These are phyloP conservation scores for Aporophyla lueneburgensis DNA, from an alignment of 2,888 invertebrate genomes.

Conservation along the genomic window DNA sequence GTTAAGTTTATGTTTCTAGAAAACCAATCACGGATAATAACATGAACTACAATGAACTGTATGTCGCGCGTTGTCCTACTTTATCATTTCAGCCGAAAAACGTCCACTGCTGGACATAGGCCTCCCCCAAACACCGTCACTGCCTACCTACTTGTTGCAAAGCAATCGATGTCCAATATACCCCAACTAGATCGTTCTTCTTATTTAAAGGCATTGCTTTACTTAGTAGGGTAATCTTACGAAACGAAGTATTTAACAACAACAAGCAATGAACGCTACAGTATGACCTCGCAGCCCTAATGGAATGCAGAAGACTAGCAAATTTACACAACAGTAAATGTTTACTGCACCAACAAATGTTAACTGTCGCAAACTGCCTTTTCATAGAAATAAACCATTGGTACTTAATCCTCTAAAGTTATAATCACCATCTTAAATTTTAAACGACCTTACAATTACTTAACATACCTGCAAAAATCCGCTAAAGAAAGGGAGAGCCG, in stretches of 20 bases:
- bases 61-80: constrained; percentile 27
- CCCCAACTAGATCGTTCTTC: constrained; percentile 21
- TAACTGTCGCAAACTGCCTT: constrained; percentile 21
- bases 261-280: constrained; percentile 16
- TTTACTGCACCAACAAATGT: constrained; percentile 2
- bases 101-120: no score
- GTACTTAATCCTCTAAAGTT: not conserved
- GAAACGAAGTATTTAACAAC: constrained; percentile 1
- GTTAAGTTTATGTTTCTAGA: constrained; percentile 5
- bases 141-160: constrained; percentile 12
- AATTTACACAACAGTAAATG: constrained; percentile 42
- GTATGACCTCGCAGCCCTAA: constrained; percentile 32
- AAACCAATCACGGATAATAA: constrained; percentile 20
- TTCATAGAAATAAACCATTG: not conserved
- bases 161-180: constrained; percentile 46
- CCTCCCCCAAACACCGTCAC: no score
- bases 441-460: not conserved
- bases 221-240: not conserved
- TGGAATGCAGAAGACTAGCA: constrained; percentile 25
- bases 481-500: not conserved
- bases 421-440: not conserved
- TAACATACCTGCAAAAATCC: constrained; percentile 27
- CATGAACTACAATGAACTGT: constrained; percentile 22
- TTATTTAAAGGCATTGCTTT: constrained; percentile 8
- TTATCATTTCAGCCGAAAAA: no score